Percentiles rank a stretch among this genome's conserved stretches.
phyloP scores from a whole-genome alignment of 2,113 vertebrate species.

The Phrynosoma platyrhinos region DNA sequence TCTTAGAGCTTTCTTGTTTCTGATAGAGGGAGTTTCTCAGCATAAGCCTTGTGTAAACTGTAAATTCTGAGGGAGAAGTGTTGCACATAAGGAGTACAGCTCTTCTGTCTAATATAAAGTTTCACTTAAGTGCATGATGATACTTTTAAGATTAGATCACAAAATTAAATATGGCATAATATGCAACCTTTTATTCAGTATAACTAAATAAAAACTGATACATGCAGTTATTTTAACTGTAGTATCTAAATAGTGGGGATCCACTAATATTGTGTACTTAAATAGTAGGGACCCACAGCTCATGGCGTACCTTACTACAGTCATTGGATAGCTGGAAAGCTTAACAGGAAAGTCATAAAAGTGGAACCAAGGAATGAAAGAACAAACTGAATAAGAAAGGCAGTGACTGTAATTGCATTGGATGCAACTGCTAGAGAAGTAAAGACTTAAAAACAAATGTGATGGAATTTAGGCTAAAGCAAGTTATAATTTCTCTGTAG shows the following conservation, averaged over 20 bases:
- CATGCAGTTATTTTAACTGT: slow-evolving; percentile 46
- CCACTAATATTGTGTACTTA: too few species aligned
- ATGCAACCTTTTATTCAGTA: slow-evolving; percentile 40
- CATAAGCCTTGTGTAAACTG: slow-evolving; percentile 67
- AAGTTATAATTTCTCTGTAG: slow-evolving; percentile 52
- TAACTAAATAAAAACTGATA: slow-evolving; percentile 57
- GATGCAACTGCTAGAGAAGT: slow-evolving; percentile 51
- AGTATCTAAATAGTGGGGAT: slow-evolving; percentile 11
- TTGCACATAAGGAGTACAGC: slow-evolving; percentile 68
- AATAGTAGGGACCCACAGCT: slow-evolving; percentile 48
- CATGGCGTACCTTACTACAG: neutral
- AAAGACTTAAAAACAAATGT: slow-evolving; percentile 39
- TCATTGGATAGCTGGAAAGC: slow-evolving; percentile 39
- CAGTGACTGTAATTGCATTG: slow-evolving; percentile 52
- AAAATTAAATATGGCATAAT: slow-evolving; percentile 64
- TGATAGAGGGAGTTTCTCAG: slow-evolving; percentile 69
- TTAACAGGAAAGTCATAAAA: slow-evolving; percentile 53
- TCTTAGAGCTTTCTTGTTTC: slow-evolving; percentile 65
- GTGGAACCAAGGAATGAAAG: slow-evolving; percentile 54
- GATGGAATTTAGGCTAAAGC: slow-evolving; percentile 48
- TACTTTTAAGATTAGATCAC: slow-evolving; percentile 60
- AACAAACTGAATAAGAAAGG: slow-evolving; percentile 52
- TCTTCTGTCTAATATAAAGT: slow-evolving; percentile 71
- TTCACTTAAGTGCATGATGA: slow-evolving; percentile 75
- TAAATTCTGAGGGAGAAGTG: slow-evolving; percentile 65